Evolutionary conservation across 2,797 vertebrate species (phyloP).

Genomic region (Neosalanx taihuensis): DNA sequence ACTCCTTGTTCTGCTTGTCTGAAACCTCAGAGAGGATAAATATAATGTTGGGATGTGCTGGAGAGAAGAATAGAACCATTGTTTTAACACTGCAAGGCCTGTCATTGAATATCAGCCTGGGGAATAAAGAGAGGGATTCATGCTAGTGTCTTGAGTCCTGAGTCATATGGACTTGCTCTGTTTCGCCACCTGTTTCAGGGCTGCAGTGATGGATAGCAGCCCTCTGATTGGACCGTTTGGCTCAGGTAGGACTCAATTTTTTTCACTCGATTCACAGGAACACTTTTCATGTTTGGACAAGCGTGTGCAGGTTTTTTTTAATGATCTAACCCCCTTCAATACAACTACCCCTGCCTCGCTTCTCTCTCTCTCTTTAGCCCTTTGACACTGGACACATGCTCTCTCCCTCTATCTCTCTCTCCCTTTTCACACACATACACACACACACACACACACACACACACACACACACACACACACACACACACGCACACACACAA

Average conservation of each 20-base stretch:
- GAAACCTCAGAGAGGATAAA: slow-evolving; percentile 34
- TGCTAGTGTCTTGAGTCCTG: slow-evolving; percentile 16
- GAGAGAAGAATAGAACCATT: slow-evolving; percentile 57
- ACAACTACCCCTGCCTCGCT: background rate
- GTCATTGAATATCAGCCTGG: slow-evolving; percentile 52
- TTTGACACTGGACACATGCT: background rate
- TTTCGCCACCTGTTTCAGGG: slow-evolving; percentile 34
- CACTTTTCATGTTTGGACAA: background rate
- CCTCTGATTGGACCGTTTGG: slow-evolving; percentile 1
- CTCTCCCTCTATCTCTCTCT: background rate
- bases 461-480: too few species aligned
- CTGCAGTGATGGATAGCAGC: slow-evolving; percentile 15
- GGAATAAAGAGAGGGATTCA: slow-evolving; percentile 48
- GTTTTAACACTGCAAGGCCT: slow-evolving; percentile 55
- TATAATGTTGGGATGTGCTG: slow-evolving; percentile 18
- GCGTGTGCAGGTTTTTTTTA: background rate
- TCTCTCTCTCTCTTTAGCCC: background rate
- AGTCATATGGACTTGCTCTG: slow-evolving; percentile 12
- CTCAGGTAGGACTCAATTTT: background rate
- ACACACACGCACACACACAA: background rate
- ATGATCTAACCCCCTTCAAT: too few species aligned
- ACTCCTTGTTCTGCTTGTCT: slow-evolving; percentile 27
- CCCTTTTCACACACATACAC: background rate
- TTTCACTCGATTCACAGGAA: background rate
- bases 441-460: too few species aligned